Conservation (phyloP, 2,113 vertebrate genomes). For the Labeo catla region DNA sequence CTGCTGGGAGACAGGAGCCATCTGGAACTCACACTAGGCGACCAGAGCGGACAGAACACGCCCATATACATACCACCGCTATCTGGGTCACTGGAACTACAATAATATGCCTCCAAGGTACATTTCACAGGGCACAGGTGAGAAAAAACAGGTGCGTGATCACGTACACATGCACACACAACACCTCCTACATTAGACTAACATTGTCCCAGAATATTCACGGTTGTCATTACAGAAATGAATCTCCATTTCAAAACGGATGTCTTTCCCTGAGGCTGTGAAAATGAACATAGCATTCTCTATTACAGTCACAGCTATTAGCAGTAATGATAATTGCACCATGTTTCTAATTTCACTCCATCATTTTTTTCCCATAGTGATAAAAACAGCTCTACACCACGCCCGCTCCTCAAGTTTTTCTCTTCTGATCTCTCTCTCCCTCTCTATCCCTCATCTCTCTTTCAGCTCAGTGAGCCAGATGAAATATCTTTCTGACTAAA, state of each 20-base stretch:
- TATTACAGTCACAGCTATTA: conserved; percentile 62
- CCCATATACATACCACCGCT: conserved; percentile 63
- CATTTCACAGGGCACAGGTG: conserved; percentile 27
- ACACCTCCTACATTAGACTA: neutral
- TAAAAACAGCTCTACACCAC: conserved; percentile 53
- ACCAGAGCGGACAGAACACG: conserved; percentile 62
- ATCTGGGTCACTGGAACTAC: conserved; percentile 62
- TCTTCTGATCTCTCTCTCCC: conserved; percentile 54
- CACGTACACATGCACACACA: neutral
- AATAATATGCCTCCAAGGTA: conserved; percentile 14
- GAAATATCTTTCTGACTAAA: conserved; percentile 79
- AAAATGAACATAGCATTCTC: conserved; percentile 26
- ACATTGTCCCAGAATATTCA: neutral
- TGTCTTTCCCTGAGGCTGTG: conserved; percentile 7
- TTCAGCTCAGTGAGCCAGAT: conserved; percentile 79
- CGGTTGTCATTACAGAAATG: neutral
- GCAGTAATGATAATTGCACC: conserved; percentile 53
- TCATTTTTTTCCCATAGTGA: conserved; percentile 42
- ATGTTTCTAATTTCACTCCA: conserved; percentile 14
- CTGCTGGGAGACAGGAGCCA: conserved; percentile 69
- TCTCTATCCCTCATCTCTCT: conserved; percentile 59
- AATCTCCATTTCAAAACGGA: conserved; percentile 18
- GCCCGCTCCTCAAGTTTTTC: conserved; percentile 48
- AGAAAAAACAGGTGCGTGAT: conserved; percentile 19
- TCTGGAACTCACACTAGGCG: conserved; percentile 75